These are phyloP conservation scores for Andrena bicolor DNA, from an alignment of 2,888 invertebrate genomes.

Conservation along the genomic window DNA sequence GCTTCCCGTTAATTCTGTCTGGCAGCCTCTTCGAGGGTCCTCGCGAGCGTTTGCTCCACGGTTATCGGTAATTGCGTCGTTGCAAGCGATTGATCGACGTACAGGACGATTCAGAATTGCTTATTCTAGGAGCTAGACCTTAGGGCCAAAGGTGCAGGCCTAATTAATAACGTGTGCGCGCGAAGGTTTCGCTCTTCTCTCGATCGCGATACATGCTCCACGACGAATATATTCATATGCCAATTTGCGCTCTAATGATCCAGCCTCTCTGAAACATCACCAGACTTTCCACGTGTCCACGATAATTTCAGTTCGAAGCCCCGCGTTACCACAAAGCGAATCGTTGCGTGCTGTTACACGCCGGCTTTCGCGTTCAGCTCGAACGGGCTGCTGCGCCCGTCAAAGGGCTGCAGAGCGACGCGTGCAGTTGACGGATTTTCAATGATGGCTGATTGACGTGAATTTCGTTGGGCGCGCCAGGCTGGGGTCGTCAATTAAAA, in stretches of 20 bases:
- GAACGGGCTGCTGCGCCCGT: not conserved
- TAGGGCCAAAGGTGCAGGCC: not conserved
- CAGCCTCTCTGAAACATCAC: not conserved
- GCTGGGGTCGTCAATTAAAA: constrained; percentile 33
- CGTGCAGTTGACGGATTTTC: constrained; percentile 36
- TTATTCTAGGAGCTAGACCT: not conserved
- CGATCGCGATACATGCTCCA: no score
- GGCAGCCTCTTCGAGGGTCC: constrained; percentile 7
- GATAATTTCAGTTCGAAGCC: constrained; percentile 8
- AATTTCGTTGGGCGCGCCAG: not conserved
- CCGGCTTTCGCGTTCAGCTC: constrained; percentile 1
- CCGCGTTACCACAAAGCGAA: constrained; percentile 2
- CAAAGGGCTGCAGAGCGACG: constrained; percentile 2
- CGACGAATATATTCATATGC: no score
- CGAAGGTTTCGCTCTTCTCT: not conserved
- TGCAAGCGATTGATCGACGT: not conserved
- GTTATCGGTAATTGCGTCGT: constrained; percentile 31
- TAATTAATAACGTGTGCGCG: not conserved
- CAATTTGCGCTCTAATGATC: not conserved
- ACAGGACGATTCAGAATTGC: not conserved
- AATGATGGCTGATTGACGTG: constrained; percentile 32
- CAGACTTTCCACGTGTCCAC: not conserved
- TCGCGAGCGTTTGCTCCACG: constrained; percentile 32
- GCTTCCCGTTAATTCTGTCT: constrained; percentile 37
- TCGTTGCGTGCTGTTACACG: not conserved